These are phyloP conservation scores for Pammene fasciana DNA, from an alignment of 2,888 invertebrate species.

Conservation along the genomic window DNA sequence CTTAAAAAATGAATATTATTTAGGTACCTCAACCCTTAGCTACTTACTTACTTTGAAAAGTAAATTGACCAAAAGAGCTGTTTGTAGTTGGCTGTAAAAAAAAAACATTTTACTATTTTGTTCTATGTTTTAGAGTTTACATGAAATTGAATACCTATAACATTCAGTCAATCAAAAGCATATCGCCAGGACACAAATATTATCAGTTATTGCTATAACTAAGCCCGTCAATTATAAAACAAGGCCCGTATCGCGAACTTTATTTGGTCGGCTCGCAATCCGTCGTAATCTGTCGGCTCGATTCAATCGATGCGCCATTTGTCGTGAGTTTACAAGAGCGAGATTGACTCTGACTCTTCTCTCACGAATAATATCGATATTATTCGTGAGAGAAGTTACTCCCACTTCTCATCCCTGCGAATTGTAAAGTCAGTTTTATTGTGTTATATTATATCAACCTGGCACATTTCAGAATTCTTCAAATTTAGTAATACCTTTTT, in stretches of 20 bases:
- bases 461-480: no score
- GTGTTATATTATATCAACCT: neutral
- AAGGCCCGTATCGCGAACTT: slow-evolving; percentile 15
- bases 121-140: no score
- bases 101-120: no score
- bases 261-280: slow-evolving; percentile 18
- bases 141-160: no score
- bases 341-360: neutral
- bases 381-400: neutral
- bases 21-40: no score
- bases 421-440: neutral
- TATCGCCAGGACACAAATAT: neutral
- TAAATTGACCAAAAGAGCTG: no score
- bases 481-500: no score
- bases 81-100: no score
- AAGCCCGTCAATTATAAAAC: slow-evolving; percentile 1
- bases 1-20: no score
- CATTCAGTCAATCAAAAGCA: no score
- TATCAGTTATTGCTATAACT: neutral
- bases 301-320: slow-evolving; percentile 12
- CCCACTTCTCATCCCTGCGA: neutral
- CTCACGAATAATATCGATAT: slow-evolving; percentile 1
- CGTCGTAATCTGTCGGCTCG: slow-evolving; percentile 34
- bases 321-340: slow-evolving; percentile 12
- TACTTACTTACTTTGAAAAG: no score